These are phyloP conservation scores for Limnephilus auricula DNA, from an alignment of 2,888 invertebrate genomes.

Conservation along the genomic window DNA sequence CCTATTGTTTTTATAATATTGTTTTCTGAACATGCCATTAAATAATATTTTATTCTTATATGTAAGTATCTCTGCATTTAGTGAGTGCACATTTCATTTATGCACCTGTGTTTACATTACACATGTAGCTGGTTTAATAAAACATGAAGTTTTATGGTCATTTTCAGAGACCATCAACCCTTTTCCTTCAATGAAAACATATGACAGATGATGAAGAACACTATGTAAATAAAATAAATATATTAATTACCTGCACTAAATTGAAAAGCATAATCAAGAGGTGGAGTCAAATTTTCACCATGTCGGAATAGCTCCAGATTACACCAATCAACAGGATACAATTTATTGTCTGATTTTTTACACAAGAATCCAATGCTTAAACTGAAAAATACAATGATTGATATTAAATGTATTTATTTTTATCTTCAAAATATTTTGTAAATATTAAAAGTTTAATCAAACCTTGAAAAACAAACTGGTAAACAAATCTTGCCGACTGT, in stretches of 20 bases:
- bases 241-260: constrained; percentile 76
- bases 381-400: constrained; percentile 70
- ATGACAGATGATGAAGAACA: not conserved
- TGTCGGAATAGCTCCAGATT: constrained; percentile 80
- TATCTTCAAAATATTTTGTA: not conserved
- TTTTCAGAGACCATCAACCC: no score
- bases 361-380: constrained; percentile 81
- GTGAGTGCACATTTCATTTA: no score
- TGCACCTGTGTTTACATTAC: no score
- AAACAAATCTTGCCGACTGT: constrained; percentile 82
- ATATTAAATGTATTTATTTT: not conserved
- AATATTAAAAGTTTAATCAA: constrained; percentile 68
- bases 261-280: constrained; percentile 80
- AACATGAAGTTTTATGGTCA: not conserved
- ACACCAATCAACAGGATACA: constrained; percentile 73
- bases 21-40: no score
- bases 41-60: no score
- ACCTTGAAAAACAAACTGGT: constrained; percentile 80
- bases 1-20: no score
- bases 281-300: constrained; percentile 79
- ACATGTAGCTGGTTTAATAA: not conserved
- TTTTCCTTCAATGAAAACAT: not conserved
- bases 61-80: no score
- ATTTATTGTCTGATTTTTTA: constrained; percentile 71
- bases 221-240: not conserved